Base-by-base conservation (phyloP, 2,113 vertebrate species). In the Burhinus oedicnemus region DNA sequence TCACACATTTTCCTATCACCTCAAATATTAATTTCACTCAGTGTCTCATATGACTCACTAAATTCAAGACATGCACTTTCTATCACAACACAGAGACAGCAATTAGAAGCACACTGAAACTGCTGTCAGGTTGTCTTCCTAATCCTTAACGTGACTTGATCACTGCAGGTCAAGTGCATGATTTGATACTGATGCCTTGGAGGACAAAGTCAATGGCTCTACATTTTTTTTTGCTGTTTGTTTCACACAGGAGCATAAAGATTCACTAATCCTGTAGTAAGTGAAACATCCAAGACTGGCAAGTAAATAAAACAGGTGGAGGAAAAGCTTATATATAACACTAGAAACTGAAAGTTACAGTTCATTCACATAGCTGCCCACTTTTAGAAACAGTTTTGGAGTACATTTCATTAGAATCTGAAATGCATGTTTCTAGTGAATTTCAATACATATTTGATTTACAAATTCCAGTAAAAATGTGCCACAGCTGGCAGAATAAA, bases 401-500 rank as follows among this genome's bases (percentile, higher is more conserved):
- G 74, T 83, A 83, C 87, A 91, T 97, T 96, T 97, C 97, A 98
- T 97, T 97, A 97, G 97, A 98, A 97, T 96, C 90, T 96, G 95
- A 97, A 98, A 98, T 94, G 95, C 80, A 87, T 92, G 92, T 97
- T 96, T 97, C 97, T 93, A 97, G 85, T 94, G 98, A 96, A 98
- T 98, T 97, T 98, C 97, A 96, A 96, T 97, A 97, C 78, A 97
- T 80, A 97, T 96, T 93, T 98, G 97, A 98, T 97, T 98, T 97
- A 98, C 97, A 98, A 98, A 98, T 98, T 98, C 96, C 92, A 95
- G 90, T 95, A 94, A 97, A 98, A 97, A 96, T 97, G 85, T 98
- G 93, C 87, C 96, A 98, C 97, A 98, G 97, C 96, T 98, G 95
- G 96, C 52, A 94, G 96, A 96, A 98, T 96, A 98, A 97, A 97